Base-by-base conservation (phyloP, 2,797 vertebrate genomes). In the Brachyrhaphis roseni region DNA sequence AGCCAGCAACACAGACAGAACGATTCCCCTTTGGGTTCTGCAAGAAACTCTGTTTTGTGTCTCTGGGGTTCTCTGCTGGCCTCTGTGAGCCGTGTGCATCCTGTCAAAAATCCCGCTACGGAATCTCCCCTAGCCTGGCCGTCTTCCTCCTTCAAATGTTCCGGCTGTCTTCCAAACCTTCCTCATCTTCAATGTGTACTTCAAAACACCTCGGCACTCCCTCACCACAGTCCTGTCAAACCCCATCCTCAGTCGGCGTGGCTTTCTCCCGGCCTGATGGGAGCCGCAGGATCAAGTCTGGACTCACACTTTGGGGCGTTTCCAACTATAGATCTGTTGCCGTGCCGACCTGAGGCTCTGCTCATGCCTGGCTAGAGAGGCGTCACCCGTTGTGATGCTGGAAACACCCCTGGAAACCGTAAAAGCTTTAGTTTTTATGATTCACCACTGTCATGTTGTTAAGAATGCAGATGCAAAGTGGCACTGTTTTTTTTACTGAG, bases 301-400 rank as follows among this genome's bases (percentile, higher is more conserved):
- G 88, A 93, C 85, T 86, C 92, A 79, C 87, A 10, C 10, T 71
- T 87, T 2, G 85, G 86, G 15, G 78, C 88, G 53, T 91, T 96
- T 82, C 89, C 90, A 81, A 53, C 92, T 88, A 8, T 94, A 78
- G 28, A 90, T 93, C 78, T 84, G 15, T 94, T 89, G 64, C 93
- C 93, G 20, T 97, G 97, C 83, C 95, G 94, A 47, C 91, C 95
- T 7, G 94, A 96, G 72, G 95, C 95, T 39, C 96, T 99, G 55
- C 96, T 98, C 72, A 96, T 98, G 86, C 97, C 97, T 4, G 95
- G 96, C 20, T 97, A 98, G 95, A 83, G 39, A 83, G 39, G 53
- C 68, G 1, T 23, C 53, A 11, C 43, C 41, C 10, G 80, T 76
- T 31, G 49, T 66, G 71, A 5, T 1, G 78, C 80, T 86, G 77